Evolutionary conservation across 2,797 vertebrate species (phyloP).

Genomic region (Euphonia xanthogaster): DNA sequence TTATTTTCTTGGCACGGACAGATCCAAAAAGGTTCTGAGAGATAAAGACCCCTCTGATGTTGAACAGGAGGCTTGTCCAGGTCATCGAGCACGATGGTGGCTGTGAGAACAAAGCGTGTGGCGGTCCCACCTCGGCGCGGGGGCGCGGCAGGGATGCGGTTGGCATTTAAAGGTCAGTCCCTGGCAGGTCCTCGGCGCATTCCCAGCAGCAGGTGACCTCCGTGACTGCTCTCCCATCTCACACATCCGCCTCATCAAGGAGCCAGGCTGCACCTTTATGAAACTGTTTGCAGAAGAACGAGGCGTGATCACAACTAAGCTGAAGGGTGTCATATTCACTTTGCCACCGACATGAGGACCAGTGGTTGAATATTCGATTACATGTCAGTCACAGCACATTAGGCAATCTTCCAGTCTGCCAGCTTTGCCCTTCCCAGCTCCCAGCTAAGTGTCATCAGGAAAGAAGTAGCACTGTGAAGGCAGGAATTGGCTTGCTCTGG

Average conservation of each 20-base stretch:
- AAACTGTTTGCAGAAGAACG: conserved; percentile 59
- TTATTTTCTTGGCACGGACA: not conserved
- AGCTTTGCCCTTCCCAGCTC: conserved; percentile 51
- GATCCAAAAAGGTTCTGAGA: not conserved
- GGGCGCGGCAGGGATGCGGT: not conserved
- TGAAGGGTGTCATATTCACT: conserved; percentile 59
- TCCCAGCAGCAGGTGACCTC: conserved; percentile 56
- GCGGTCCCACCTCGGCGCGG: not conserved
- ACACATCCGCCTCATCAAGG: conserved; percentile 49
- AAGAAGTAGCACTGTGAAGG: conserved; percentile 14
- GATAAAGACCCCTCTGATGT: conserved; percentile 24
- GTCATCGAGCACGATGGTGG: not conserved
- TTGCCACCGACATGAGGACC: conserved; percentile 47
- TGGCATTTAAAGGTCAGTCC: conserved; percentile 66
- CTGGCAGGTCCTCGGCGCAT: not conserved
- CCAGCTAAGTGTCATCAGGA: conserved; percentile 46
- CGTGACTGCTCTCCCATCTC: conserved; percentile 59
- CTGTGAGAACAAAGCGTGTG: not conserved
- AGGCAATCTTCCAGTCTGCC: conserved; percentile 71
- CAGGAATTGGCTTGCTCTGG: not conserved
- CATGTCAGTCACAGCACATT: conserved; percentile 67
- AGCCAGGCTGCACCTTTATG: conserved; percentile 64
- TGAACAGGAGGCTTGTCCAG: conserved; percentile 34
- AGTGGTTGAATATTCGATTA: conserved; percentile 70
- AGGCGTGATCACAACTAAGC: conserved; percentile 62